Percentiles rank a stretch among this genome's conserved stretches.
These are phyloP conservation scores for Plagodis pulveraria DNA, from an alignment of 2,888 invertebrate genomes.

Conservation along the genomic window DNA sequence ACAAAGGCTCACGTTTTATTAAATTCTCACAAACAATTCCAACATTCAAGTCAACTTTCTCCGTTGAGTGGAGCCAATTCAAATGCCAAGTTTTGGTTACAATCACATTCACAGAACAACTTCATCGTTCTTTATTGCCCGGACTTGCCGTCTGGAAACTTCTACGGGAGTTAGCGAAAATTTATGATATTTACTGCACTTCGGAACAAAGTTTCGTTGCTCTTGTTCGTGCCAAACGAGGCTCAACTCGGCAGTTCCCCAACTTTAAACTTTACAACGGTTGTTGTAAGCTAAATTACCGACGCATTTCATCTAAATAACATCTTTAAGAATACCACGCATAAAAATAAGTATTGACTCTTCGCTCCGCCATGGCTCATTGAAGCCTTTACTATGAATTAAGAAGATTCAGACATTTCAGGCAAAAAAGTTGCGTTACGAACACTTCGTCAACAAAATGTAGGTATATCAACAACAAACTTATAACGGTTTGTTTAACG, in stretches of 20 bases:
- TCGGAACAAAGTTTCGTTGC: conserved; percentile 43
- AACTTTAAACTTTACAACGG: conserved; percentile 7
- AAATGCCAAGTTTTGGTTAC: conserved; percentile 33
- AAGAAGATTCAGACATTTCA: too few relatives aligned
- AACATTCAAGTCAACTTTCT: conserved; percentile 21
- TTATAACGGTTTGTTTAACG: not conserved
- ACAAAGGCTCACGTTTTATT: conserved; percentile 9
- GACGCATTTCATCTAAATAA: too few relatives aligned
- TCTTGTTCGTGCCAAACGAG: conserved; percentile 40
- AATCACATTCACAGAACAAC: conserved; percentile 38
- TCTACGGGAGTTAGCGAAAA: conserved; percentile 47
- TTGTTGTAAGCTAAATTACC: not conserved
- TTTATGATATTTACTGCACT: conserved; percentile 55
- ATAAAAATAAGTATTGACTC: too few relatives aligned
- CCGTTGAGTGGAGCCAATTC: conserved; percentile 19
- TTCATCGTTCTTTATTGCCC: conserved; percentile 45
- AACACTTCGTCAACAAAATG: too few relatives aligned
- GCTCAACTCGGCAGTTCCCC: conserved; percentile 11
- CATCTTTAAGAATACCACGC: too few relatives aligned
- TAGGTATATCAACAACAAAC: too few relatives aligned
- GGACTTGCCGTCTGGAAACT: conserved; percentile 61
- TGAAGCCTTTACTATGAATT: too few relatives aligned
- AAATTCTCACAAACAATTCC: conserved; percentile 19
- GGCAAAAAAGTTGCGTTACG: too few relatives aligned
- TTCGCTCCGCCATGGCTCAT: too few relatives aligned